These are phyloP conservation scores for Acrocyrtus sp. DNA, from an alignment of 2,888 invertebrate species.

Conservation along the genomic window DNA sequence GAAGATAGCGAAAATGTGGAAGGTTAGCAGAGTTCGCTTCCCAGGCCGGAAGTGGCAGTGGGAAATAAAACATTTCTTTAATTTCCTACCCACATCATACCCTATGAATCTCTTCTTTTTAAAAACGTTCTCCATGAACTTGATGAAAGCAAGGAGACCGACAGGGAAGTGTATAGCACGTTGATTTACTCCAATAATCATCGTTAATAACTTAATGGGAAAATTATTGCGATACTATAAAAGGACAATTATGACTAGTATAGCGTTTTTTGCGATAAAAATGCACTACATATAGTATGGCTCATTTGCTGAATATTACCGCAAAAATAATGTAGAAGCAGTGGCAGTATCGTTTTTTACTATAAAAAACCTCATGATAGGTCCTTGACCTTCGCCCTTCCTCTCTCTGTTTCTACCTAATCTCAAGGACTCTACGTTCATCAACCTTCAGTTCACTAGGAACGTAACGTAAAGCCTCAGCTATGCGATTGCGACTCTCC, in stretches of 20 bases:
- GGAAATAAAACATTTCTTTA: too few relatives aligned
- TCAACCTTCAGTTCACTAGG: conserved; percentile 38
- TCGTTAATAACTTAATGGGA: too few relatives aligned
- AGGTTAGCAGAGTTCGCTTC: background rate
- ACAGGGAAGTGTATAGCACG: too few relatives aligned
- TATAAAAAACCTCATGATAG: too few relatives aligned
- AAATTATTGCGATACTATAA: too few relatives aligned
- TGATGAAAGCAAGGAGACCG: too few relatives aligned
- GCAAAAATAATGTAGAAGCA: background rate
- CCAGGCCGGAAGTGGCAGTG: background rate
- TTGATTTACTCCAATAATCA: too few relatives aligned
- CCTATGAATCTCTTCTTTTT: too few relatives aligned
- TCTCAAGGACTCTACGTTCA: conserved; percentile 51
- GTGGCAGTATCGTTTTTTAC: background rate
- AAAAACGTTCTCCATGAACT: background rate
- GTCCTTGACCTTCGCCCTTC: conserved; percentile 54
- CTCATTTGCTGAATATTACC: background rate
- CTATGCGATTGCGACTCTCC: background rate
- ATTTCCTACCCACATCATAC: too few relatives aligned
- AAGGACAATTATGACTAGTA: too few relatives aligned
- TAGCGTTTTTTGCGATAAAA: too few relatives aligned
- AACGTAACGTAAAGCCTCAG: background rate
- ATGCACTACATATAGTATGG: too few relatives aligned
- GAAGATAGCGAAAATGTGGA: background rate
- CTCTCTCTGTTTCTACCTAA: conserved; percentile 42